A percentile compares a stretch with the other conserved stretches of the same genome.
Conservation (phyloP, 2,797 vertebrate genomes). For the Leuciscus waleckii region DNA sequence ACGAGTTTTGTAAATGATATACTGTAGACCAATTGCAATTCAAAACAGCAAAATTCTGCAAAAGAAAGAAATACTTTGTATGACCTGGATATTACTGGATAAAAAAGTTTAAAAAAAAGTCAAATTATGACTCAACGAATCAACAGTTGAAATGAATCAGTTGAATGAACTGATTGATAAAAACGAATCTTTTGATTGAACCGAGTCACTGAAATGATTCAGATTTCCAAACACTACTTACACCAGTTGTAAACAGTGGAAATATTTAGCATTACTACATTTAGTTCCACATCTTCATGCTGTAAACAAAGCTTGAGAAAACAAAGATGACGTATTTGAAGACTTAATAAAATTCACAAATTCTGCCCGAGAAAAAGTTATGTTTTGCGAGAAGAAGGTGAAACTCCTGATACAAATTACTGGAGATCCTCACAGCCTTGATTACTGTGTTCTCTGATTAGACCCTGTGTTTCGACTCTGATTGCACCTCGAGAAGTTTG, state of each 20-base stretch:
- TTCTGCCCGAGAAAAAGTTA: constrained; percentile 9
- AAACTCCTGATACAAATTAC: constrained; percentile 61
- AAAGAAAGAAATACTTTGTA: neutral
- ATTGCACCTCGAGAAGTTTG: constrained; percentile 64
- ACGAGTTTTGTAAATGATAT: too few species aligned
- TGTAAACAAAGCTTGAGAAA: neutral
- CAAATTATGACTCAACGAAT: neutral
- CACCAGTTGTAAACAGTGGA: too few species aligned
- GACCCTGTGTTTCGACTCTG: constrained; percentile 61
- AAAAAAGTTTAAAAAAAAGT: neutral
- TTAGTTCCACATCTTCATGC: neutral
- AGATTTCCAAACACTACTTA: neutral
- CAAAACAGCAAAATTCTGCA: neutral
- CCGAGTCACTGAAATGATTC: neutral
- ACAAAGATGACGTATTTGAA: neutral
- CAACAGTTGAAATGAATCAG: constrained; percentile 1
- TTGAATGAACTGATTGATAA: neutral
- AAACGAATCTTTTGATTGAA: neutral
- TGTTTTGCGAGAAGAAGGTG: constrained; percentile 33
- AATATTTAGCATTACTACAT: neutral
- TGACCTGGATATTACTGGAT: neutral
- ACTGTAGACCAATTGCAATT: neutral
- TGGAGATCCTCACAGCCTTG: constrained; percentile 59
- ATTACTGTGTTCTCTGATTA: constrained; percentile 67
- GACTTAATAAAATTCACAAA: constrained; percentile 31